These are phyloP conservation scores for Tenthredo notha DNA, from an alignment of 2,888 invertebrate genomes.

Conservation along the genomic window DNA sequence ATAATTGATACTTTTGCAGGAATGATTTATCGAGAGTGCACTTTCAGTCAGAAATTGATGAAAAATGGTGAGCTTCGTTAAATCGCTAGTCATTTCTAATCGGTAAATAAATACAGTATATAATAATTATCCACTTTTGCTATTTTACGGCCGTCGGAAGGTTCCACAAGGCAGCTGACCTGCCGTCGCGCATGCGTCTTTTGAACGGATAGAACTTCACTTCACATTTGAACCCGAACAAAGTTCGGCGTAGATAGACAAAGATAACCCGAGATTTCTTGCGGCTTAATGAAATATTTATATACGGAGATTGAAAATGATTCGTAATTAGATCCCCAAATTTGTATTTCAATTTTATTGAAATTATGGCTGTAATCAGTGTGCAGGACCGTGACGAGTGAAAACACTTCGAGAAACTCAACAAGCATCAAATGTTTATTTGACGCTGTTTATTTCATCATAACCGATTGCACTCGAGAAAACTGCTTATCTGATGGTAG, in stretches of 20 bases:
- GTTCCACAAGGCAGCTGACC: constrained; percentile 47
- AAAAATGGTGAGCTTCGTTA: neutral
- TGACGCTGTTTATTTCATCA: neutral
- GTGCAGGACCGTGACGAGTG: neutral
- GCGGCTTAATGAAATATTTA: neutral
- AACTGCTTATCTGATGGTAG: constrained; percentile 27
- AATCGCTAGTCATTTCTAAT: neutral
- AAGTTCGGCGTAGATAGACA: constrained; percentile 31
- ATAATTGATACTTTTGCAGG: neutral
- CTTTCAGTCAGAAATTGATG: neutral
- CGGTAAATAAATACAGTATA: neutral
- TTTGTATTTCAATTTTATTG: neutral
- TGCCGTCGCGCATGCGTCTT: constrained; percentile 48
- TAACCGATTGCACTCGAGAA: constrained; percentile 22
- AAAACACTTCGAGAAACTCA: neutral
- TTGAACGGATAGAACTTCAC: neutral
- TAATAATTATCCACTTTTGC: neutral
- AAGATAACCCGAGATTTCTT: constrained; percentile 33
- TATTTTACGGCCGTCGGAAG: constrained; percentile 46
- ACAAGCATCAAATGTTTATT: neutral
- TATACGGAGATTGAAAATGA: neutral
- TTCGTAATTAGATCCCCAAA: neutral
- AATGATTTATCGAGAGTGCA: neutral
- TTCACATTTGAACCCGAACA: constrained; percentile 21
- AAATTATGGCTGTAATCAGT: neutral